Evolutionary conservation across 2,797 vertebrate species (phyloP).

Genomic region (Alosa sapidissima): DNA sequence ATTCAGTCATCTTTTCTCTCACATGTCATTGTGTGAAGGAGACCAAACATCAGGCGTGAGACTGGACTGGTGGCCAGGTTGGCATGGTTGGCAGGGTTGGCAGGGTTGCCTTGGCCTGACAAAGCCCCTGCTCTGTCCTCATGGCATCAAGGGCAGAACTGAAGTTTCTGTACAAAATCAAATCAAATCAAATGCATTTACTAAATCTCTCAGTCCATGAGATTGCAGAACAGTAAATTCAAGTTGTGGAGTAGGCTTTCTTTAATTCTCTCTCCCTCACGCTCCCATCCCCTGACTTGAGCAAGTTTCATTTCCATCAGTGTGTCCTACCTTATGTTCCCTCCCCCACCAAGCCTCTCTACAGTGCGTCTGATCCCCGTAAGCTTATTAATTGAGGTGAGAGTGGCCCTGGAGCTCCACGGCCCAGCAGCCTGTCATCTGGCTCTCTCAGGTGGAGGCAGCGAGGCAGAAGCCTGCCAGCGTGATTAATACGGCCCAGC

Average conservation of each 20-base stretch:
- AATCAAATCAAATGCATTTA: background rate
- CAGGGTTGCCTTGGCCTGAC: background rate
- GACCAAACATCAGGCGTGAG: background rate
- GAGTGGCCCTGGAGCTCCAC: background rate
- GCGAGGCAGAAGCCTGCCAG: background rate
- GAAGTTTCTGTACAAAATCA: background rate
- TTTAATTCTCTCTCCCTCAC: background rate
- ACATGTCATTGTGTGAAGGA: background rate
- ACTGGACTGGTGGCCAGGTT: background rate
- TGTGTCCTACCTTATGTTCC: background rate
- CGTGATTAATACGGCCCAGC: background rate
- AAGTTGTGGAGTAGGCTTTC: background rate
- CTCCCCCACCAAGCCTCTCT: background rate
- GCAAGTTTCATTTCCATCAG: background rate
- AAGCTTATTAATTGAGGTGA: slow-evolving; percentile 17
- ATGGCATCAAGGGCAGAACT: background rate
- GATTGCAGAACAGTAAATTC: background rate
- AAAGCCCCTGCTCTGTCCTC: background rate
- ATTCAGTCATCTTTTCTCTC: background rate
- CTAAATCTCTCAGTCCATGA: background rate
- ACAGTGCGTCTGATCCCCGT: background rate
- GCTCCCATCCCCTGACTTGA: background rate
- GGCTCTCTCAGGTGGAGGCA: background rate
- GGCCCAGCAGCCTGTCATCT: background rate
- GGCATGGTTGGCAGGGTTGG: background rate